phyloP scores from a whole-genome alignment of 2,888 invertebrate genomes.

The Aquatica leii region DNA sequence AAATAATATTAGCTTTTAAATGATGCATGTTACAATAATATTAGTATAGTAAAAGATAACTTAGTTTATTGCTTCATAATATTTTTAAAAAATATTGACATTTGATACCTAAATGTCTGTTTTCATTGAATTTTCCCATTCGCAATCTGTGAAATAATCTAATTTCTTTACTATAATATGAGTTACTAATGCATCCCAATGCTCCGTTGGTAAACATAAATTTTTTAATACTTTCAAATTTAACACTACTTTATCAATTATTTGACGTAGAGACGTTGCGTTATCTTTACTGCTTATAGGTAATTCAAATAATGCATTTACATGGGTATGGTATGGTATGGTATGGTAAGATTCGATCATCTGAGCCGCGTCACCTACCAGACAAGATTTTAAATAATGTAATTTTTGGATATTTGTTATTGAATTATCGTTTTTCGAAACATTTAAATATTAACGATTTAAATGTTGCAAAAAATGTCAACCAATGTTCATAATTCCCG shows the following conservation, averaged over 20 bases:
- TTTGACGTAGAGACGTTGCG: neutral
- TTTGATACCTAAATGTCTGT: neutral
- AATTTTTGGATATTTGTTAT: constrained; percentile 11
- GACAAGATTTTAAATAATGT: constrained; percentile 13
- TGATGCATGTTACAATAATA: no score
- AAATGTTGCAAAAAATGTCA: constrained; percentile 15
- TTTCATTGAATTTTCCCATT: constrained; percentile 18
- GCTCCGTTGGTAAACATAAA: constrained; percentile 3
- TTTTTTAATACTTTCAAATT: constrained; percentile 8
- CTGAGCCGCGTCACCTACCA: neutral
- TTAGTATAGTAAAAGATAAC: no score
- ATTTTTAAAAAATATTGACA: no score
- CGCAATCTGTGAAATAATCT: constrained; percentile 13
- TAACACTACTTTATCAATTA: neutral
- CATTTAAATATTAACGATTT: constrained; percentile 14
- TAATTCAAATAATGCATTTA: neutral
- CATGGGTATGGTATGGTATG: neutral
- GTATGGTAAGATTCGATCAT: constrained; percentile 5
- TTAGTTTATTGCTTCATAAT: no score
- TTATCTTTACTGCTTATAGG: neutral
- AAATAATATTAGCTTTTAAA: no score
- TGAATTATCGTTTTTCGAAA: no score
- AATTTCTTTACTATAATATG: constrained; percentile 12
- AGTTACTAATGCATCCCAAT: constrained; percentile 19
- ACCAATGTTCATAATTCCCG: constrained; percentile 12